These are phyloP conservation scores for Dermatemys mawii DNA, from an alignment of 2,113 vertebrate genomes.

Conservation along the genomic window DNA sequence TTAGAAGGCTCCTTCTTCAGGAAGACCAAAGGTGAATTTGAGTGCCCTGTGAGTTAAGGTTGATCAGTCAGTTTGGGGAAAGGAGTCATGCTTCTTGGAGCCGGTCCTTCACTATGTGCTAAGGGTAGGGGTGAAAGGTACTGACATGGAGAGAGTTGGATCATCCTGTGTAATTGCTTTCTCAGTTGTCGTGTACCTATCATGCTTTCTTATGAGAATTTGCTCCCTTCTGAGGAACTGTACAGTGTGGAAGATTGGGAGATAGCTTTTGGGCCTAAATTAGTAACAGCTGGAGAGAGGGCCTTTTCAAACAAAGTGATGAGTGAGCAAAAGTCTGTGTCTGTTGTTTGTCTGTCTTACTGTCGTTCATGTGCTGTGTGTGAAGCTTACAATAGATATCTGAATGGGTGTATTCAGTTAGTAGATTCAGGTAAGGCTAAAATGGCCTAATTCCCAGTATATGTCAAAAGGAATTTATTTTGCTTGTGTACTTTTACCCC, in stretches of 20 bases:
- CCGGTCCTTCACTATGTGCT: not conserved
- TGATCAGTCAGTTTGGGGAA: not conserved
- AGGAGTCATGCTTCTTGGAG: not conserved
- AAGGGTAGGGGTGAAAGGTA: not conserved
- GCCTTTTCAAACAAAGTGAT: not conserved
- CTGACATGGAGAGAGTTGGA: not conserved
- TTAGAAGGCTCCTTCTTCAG: not conserved
- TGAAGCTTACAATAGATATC: not conserved
- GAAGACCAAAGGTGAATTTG: not conserved
- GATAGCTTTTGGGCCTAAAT: not conserved
- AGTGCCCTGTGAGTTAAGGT: not conserved
- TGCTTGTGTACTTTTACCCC: not conserved
- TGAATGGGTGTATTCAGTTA: not conserved
- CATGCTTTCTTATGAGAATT: not conserved
- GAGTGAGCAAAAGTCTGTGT: not conserved
- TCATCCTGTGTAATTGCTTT: not conserved
- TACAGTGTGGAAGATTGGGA: not conserved
- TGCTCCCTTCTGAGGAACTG: not conserved
- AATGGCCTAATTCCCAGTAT: not conserved
- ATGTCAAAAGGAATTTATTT: not conserved
- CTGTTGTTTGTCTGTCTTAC: not conserved
- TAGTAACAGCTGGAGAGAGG: not conserved
- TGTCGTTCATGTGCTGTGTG: not conserved
- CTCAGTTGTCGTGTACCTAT: not conserved
- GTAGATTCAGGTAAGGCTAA: not conserved